phyloP scores from a whole-genome alignment of 2,113 vertebrate genomes.

The Macheiramphus alcinus region DNA sequence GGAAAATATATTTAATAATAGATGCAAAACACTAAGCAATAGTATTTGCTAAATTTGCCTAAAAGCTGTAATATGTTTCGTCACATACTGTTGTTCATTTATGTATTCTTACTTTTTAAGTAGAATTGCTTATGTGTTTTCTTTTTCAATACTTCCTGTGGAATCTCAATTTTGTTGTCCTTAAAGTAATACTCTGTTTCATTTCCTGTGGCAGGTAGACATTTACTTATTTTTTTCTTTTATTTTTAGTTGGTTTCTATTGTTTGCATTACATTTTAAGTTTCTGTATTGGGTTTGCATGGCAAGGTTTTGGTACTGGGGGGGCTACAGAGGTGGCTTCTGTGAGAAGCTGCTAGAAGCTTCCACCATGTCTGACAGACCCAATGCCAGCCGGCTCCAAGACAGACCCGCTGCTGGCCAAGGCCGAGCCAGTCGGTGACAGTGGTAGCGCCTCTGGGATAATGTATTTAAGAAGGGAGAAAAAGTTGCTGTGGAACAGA shows the following conservation, averaged over 20 bases:
- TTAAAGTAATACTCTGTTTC: neutral
- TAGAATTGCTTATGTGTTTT: neutral
- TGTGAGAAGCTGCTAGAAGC: too few relatives aligned
- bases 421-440: accelerated
- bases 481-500: too few relatives aligned
- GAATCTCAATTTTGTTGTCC: neutral
- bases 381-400: too few relatives aligned
- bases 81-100: neutral
- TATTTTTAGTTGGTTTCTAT: neutral
- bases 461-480: too few relatives aligned
- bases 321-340: too few relatives aligned
- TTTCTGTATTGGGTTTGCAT: neutral
- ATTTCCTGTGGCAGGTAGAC: neutral
- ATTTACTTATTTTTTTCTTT: neutral
- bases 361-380: too few relatives aligned
- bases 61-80: neutral
- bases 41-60: neutral
- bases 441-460: too few relatives aligned
- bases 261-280: neutral
- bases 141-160: neutral
- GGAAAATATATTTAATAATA: neutral
- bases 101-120: neutral
- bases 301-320: too few relatives aligned
- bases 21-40: neutral
- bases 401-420: too few relatives aligned